phyloP scores from a whole-genome alignment of 1,140 invertebrate species.

The Saccostrea glomerata region DNA sequence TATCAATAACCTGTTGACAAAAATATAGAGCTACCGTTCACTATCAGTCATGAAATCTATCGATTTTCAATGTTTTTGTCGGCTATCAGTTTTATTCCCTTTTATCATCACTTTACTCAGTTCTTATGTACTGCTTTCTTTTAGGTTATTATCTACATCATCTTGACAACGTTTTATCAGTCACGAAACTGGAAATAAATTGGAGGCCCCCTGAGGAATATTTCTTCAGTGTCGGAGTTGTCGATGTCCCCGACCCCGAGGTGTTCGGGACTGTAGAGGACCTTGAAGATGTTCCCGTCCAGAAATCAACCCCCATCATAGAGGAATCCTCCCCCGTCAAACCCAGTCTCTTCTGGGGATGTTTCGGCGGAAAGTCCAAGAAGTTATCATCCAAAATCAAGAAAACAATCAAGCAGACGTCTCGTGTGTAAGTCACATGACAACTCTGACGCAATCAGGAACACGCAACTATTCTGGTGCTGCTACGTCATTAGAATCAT shows the following conservation, averaged over 20 bases:
- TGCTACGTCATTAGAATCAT: slow-evolving; percentile 27
- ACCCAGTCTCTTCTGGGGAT: slow-evolving; percentile 45
- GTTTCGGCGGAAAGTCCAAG: slow-evolving; percentile 47
- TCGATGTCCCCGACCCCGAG: slow-evolving; percentile 33
- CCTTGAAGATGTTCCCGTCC: background rate
- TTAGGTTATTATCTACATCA: slow-evolving; percentile 49
- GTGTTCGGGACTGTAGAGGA: background rate
- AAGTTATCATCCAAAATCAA: slow-evolving; percentile 27
- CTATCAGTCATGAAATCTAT: background rate
- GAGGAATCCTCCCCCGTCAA: slow-evolving; percentile 27
- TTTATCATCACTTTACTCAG: background rate
- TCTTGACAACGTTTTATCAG: slow-evolving; percentile 29
- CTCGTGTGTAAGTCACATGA: background rate
- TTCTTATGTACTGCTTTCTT: background rate
- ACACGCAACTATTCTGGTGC: slow-evolving; percentile 4
- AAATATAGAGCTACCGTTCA: background rate
- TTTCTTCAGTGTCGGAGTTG: slow-evolving; percentile 38
- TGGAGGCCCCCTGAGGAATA: slow-evolving; percentile 45
- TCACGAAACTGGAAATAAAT: slow-evolving; percentile 46
- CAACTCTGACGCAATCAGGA: background rate
- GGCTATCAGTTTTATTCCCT: background rate
- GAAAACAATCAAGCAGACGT: slow-evolving; percentile 34
- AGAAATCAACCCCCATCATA: background rate
- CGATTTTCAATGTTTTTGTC: background rate
- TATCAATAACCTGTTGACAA: background rate